A percentile compares a stretch with the other conserved stretches of the same genome.
These are phyloP conservation scores for Saimiri boliviensis DNA, from an alignment of 2,113 vertebrate genomes.

Conservation along the genomic window DNA sequence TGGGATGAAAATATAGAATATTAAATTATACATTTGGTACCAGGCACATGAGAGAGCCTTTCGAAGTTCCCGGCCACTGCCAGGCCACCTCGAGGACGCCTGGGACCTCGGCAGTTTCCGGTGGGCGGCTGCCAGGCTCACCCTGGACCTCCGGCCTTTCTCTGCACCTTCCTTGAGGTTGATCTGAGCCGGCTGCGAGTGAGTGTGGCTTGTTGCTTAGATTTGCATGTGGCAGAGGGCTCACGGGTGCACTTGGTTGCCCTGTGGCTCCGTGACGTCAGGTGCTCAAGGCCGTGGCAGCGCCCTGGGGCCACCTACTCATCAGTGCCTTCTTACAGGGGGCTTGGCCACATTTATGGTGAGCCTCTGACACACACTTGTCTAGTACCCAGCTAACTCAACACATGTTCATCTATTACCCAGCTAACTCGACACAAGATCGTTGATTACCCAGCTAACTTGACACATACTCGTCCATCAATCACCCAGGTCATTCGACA, in stretches of 20 bases:
- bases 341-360: accelerated
- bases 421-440: too few relatives aligned
- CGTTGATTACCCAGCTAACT: too few relatives aligned
- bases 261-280: too few relatives aligned
- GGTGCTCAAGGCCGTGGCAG: background rate
- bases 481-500: background rate
- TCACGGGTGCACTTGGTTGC: background rate
- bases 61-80: background rate
- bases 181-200: accelerated
- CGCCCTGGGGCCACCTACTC: background rate
- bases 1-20: background rate
- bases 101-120: accelerated
- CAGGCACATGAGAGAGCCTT: too few relatives aligned
- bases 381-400: too few relatives aligned
- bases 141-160: background rate
- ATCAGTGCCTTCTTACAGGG: background rate
- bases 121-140: background rate
- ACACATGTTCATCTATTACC: too few relatives aligned
- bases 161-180: background rate
- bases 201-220: background rate
- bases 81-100: background rate
- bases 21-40: background rate
- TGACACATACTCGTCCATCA: too few relatives aligned
- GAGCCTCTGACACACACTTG: background rate
- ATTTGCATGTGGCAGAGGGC: background rate